Evolutionary conservation across 2,113 vertebrate species (phyloP).

Genomic region (Ramphastos sulfuratus): DNA sequence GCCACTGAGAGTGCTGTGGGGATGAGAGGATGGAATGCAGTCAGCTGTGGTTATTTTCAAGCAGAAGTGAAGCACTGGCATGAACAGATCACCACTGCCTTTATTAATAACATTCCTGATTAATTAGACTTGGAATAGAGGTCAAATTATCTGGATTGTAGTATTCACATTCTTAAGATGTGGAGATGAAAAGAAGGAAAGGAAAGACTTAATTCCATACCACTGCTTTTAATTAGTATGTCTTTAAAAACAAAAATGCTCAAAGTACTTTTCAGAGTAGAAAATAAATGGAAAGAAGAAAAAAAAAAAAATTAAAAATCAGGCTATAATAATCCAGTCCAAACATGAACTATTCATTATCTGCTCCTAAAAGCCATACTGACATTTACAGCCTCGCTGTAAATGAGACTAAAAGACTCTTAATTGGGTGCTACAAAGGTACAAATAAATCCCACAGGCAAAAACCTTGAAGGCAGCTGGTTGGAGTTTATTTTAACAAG

Average conservation of each 20-base stretch:
- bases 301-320: too few relatives aligned
- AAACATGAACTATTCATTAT: not conserved
- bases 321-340: not conserved
- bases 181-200: not conserved
- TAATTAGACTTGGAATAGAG: not conserved
- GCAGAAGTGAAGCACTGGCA: not conserved
- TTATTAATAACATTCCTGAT: not conserved
- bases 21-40: not conserved
- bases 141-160: not conserved
- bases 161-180: not conserved
- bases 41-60: not conserved
- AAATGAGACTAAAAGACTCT: not conserved
- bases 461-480: not conserved
- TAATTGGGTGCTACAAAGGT: not conserved
- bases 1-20: not conserved
- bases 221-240: not conserved
- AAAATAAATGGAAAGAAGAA: not conserved
- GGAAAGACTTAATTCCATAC: not conserved
- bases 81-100: not conserved
- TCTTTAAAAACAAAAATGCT: not conserved
- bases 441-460: not conserved
- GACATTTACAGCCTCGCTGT: not conserved
- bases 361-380: not conserved
- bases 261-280: not conserved
- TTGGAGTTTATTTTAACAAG: not conserved